phyloP scores from a whole-genome alignment of 2,888 invertebrate species.

The Elmis aenea region DNA sequence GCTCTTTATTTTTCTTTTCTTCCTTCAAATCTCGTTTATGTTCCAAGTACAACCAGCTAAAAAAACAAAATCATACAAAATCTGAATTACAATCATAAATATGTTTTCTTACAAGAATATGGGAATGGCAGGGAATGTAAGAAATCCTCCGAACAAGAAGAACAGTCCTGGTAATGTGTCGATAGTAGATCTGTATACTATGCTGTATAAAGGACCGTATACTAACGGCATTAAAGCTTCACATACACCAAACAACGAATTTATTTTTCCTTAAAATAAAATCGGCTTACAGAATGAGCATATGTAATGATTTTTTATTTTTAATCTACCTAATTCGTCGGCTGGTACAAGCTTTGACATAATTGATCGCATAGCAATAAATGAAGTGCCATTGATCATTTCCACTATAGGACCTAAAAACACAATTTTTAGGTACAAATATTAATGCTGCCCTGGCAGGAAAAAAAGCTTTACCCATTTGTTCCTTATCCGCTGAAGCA shows the following conservation, averaged over 20 bases:
- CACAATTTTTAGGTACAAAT: no score
- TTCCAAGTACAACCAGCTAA: slow-evolving; percentile 45
- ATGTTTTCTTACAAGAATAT: slow-evolving; percentile 40
- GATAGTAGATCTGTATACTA: slow-evolving; percentile 36
- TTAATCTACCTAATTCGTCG: slow-evolving; percentile 53
- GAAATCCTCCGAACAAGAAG: slow-evolving; percentile 31
- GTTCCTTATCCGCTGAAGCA: no score
- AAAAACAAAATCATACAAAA: slow-evolving; percentile 17
- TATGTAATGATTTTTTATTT: background rate
- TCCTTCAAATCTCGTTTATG: slow-evolving; percentile 41
- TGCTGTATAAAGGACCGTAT: slow-evolving; percentile 39
- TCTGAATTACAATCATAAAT: background rate
- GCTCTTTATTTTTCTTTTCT: slow-evolving; percentile 43
- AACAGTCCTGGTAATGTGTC: slow-evolving; percentile 37
- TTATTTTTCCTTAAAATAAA: slow-evolving; percentile 46
- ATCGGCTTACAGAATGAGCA: background rate
- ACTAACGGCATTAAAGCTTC: slow-evolving; percentile 38
- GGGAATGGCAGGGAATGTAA: slow-evolving; percentile 33
- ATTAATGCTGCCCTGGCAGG: no score
- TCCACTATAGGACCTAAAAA: slow-evolving; percentile 51
- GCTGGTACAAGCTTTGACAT: slow-evolving; percentile 53
- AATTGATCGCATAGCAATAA: slow-evolving; percentile 54
- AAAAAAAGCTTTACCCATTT: no score
- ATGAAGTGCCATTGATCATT: slow-evolving; percentile 45
- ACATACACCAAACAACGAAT: slow-evolving; percentile 39